A percentile compares a stretch with the other conserved stretches of the same genome.
Evolutionary conservation across 64 coral and sea anemone species (phyloP).

Genomic region (Stylophora pistillata): DNA sequence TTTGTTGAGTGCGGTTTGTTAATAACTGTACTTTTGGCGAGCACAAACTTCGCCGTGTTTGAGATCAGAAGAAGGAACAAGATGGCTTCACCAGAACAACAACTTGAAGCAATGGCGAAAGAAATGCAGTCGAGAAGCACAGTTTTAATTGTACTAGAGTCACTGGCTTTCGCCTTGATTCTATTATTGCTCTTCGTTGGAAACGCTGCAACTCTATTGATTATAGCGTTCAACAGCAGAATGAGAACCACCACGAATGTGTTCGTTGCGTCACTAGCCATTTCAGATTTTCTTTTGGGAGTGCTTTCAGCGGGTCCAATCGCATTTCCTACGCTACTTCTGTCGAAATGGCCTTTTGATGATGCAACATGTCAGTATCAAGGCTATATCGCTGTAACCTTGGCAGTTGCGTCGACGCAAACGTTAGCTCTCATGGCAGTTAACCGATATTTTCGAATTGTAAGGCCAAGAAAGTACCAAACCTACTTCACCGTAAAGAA

Average conservation of each 20-base stretch:
- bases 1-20: neutral
- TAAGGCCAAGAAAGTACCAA: constrained; percentile 44
- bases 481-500: constrained; percentile 54
- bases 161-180: constrained; percentile 3
- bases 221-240: constrained; percentile 18
- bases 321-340: constrained; percentile 22
- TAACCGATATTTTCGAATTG: constrained; percentile 73
- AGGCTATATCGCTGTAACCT: constrained; percentile 57
- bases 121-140: neutral
- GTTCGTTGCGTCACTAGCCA: constrained; percentile 63
- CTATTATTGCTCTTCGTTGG: constrained; percentile 14
- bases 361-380: constrained; percentile 66
- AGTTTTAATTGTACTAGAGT: constrained; percentile 5
- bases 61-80: neutral
- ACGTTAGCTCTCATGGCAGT: constrained; percentile 59
- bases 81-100: neutral
- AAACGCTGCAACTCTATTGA: constrained; percentile 28
- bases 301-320: constrained; percentile 34
- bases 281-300: constrained; percentile 70
- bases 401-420: constrained; percentile 64
- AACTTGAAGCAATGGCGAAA: neutral
- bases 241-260: constrained; percentile 64
- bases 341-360: constrained; percentile 67
- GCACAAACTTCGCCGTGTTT: neutral
- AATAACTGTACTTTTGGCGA: too few species aligned